A percentile compares a stretch with the other conserved stretches of the same genome.
phyloP scores from a whole-genome alignment of 2,888 invertebrate species.

The Polyommatus iphigenia region DNA sequence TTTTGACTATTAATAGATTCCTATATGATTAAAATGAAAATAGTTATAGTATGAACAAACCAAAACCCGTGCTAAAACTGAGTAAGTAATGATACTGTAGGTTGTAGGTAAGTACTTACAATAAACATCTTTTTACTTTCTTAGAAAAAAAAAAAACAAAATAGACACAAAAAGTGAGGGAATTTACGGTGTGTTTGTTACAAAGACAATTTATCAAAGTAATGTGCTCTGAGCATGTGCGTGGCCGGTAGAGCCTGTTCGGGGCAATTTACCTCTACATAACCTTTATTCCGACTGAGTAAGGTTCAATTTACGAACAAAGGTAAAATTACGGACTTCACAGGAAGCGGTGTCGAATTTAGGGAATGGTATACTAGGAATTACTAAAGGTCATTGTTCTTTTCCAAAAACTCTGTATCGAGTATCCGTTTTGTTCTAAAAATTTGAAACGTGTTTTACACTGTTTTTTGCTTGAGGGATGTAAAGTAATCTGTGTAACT shows the following conservation, averaged over 20 bases:
- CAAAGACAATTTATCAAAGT: constrained; percentile 28
- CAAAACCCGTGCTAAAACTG: neutral
- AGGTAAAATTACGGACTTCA: constrained; percentile 38
- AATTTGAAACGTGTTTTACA: constrained; percentile 45
- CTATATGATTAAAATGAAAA: neutral
- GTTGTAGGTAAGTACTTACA: no score
- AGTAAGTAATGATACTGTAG: no score
- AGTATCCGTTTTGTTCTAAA: constrained; percentile 60
- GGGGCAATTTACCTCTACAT: neutral
- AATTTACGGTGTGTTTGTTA: neutral
- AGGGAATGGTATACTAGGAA: constrained; percentile 71
- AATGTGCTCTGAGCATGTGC: constrained; percentile 49
- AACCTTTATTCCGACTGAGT: neutral
- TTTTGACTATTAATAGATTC: no score
- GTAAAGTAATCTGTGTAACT: neutral
- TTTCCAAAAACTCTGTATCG: constrained; percentile 57
- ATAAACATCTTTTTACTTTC: no score
- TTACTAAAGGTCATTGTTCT: constrained; percentile 75
- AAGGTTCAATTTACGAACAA: neutral
- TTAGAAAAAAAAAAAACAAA: neutral
- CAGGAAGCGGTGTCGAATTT: constrained; percentile 77
- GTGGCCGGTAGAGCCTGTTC: constrained; percentile 49
- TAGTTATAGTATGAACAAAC: neutral
- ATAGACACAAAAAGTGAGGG: constrained; percentile 14
- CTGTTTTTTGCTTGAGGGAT: neutral